Evolutionary conservation across 1,140 invertebrate species (phyloP).

Genomic region (Meloidogyne floridensis): DNA sequence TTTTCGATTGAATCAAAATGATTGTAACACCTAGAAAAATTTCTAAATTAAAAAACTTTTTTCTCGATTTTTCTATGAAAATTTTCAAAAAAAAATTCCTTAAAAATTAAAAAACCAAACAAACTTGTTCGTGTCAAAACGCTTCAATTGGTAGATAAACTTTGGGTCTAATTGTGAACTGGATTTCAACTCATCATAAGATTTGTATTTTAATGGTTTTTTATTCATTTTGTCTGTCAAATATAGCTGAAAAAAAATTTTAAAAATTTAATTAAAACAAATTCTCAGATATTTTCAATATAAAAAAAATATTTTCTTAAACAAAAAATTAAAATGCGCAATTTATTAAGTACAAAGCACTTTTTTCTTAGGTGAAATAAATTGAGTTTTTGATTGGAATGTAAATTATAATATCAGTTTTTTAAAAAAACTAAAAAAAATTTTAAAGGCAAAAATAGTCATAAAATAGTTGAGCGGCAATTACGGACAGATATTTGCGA

Average conservation of each 20-base stretch:
- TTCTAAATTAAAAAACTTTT: too few relatives aligned
- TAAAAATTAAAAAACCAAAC: background rate
- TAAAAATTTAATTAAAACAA: background rate
- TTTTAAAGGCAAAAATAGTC: too few relatives aligned
- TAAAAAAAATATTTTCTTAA: background rate
- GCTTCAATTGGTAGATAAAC: background rate
- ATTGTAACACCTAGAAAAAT: background rate
- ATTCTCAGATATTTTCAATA: background rate
- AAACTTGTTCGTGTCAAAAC: constrained; percentile 2
- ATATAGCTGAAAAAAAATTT: background rate
- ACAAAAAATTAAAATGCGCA: background rate
- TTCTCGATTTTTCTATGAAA: too few relatives aligned
- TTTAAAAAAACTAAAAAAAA: too few relatives aligned
- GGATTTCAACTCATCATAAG: constrained; percentile 12
- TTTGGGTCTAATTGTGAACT: background rate
- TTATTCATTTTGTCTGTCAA: background rate
- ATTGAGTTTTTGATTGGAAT: too few relatives aligned
- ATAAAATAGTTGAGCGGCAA: too few relatives aligned
- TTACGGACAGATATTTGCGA: too few relatives aligned
- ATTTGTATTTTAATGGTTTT: constrained; percentile 10
- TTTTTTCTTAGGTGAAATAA: too few relatives aligned
- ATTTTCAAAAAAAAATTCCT: background rate
- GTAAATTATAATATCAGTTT: too few relatives aligned
- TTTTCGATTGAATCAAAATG: background rate
- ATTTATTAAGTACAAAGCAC: too few relatives aligned